Conservation (phyloP, 2,113 vertebrate genomes). For the Hippocampus mohnikei region DNA sequence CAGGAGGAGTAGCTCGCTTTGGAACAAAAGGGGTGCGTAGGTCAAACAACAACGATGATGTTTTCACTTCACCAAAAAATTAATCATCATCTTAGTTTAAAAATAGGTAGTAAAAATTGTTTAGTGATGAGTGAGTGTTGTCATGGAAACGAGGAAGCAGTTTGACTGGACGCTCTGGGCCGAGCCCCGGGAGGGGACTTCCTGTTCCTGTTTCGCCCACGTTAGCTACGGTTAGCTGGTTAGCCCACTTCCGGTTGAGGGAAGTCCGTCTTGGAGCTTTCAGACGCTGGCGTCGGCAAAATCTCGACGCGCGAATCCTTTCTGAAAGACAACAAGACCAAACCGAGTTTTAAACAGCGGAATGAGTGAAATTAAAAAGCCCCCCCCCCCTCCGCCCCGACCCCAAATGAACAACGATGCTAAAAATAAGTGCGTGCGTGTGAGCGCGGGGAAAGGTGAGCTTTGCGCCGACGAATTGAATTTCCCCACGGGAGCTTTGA, state of each 20-base stretch:
- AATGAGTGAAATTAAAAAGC: no score
- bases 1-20: no score
- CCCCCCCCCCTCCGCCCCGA: no score
- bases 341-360: neutral
- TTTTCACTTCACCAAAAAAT: no score
- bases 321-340: slow-evolving; percentile 58
- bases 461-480: no score
- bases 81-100: neutral
- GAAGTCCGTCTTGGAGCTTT: neutral
- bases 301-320: slow-evolving; percentile 70
- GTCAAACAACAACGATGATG: no score
- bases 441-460: no score
- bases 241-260: neutral
- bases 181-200: neutral
- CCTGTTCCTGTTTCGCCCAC: neutral
- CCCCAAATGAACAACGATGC: no score
- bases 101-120: neutral
- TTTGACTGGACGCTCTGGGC: neutral
- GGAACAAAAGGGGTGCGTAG: no score
- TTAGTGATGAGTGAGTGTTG: neutral
- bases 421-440: no score
- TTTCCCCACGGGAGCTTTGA: no score
- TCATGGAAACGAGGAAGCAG: neutral
- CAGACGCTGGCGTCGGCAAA: slow-evolving; percentile 60
- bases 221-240: neutral